Evolutionary conservation across 2,113 vertebrate species (phyloP), one percentile per base, ranked within the genome.

Genomic region (Grallaria varia): DNA sequence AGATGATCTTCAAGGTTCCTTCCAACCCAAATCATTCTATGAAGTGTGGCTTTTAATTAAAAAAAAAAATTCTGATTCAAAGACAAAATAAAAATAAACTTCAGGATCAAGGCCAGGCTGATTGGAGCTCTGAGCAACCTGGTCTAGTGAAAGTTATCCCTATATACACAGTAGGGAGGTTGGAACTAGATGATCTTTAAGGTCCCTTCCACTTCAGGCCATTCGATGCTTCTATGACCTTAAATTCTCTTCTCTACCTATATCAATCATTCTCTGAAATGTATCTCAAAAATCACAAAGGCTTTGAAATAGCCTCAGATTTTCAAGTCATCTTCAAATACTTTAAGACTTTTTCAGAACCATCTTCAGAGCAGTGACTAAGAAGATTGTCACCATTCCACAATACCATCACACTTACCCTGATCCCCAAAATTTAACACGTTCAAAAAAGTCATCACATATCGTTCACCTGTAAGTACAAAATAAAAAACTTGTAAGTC

Each of bases 381-480:
- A 30, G 28, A 45, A 77, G 82, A 59, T 12, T 31, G 18, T 9
- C 49, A 47, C 22, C 15, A 27, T 66, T 86, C 40, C 45, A 40
- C 77, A 95, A 3, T 1, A 72, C 14, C 49, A 49, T 59, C 78
- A 85, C 64, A 95, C 98, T 98, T 97, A 98, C 99, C 99, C 96
- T 99, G 99, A 93, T 99, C 99, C 60, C 99, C 99, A 95, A 99
- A 99, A 98, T 98, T 99, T 82, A 99, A 98, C 33, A 99, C 99
- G 1, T 99, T 99, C 88, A 99, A 94, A 97, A 99, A 99, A 42
- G 99, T 99, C 99, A 99, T 99, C 97, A 99, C 98, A 8, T 99
- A 99, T 59, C 99, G 98, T 95, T 99, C 99, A 6, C 99, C 99
- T 99, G 81, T 11, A 97, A 96, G 73, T n/a, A 66, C 27, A 97